Conservation (phyloP, 2,888 invertebrate species). For the Epsilonema sp. region DNA sequence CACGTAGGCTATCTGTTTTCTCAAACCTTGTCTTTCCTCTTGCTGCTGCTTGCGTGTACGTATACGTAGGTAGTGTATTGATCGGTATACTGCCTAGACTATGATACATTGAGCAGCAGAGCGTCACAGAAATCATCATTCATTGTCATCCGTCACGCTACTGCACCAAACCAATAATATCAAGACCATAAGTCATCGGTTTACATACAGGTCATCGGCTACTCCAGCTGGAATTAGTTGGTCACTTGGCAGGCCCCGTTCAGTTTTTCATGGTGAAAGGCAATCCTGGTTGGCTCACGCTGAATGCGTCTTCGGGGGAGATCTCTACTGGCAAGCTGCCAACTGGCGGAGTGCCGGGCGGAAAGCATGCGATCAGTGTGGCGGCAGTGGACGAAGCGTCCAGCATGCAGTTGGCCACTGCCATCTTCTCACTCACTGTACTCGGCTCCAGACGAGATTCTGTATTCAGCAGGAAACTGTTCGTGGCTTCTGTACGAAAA, state of each 20-base stretch:
- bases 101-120: too few species aligned
- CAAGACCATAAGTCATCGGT: too few species aligned
- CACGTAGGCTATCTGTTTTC: too few species aligned
- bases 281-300: conserved; percentile 3
- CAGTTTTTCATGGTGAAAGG: not conserved
- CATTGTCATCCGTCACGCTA: too few species aligned
- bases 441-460: not conserved
- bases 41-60: too few species aligned
- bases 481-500: not conserved
- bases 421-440: not conserved
- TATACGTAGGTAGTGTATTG: too few species aligned
- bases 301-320: not conserved
- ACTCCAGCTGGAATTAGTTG: not conserved
- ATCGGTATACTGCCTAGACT: too few species aligned
- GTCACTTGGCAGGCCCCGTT: not conserved
- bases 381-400: not conserved
- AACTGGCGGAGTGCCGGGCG: not conserved
- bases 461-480: not conserved
- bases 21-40: too few species aligned
- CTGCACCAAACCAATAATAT: too few species aligned
- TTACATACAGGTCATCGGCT: conserved; percentile 2
- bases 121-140: too few species aligned
- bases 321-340: not conserved
- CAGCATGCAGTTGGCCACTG: not conserved
- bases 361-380: not conserved